Evolutionary conservation across 1,140 invertebrate species (phyloP), one percentile per base, ranked within the genome.

Genomic region (Onthophagus taurus): DNA sequence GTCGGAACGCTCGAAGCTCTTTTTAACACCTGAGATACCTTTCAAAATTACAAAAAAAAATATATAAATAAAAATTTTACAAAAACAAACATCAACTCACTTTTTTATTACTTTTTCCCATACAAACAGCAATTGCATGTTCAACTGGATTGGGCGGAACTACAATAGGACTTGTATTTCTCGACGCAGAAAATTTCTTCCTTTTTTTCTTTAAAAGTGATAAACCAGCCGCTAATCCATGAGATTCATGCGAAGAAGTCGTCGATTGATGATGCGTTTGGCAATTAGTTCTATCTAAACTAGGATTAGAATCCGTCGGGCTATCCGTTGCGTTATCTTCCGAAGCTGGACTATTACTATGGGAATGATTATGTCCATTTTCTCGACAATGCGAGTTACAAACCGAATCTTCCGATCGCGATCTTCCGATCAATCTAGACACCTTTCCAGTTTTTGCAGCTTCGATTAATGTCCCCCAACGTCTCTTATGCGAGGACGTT

Each of bases 391-490:
- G 64, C 47, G 76, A 77, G 53, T 82, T 81, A 63, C 85, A 89
- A 13, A 89, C 83, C 7, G 85, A 89, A 58, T 89, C 85, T 64
- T 89, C 84, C 1, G 84, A 88, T 54, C 76, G 67, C n/a, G 68
- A 74, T 43, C 84, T 71, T 51, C 84, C 83, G 44, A 88, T 82
- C 46, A 87, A 71, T 43, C 78, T 73, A 2, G 80, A 80, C 8
- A 85, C 81, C 54, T 79, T 74, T 24, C 81, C 83, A 31, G 77
- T 75, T 58, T 82, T 85, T n/a, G 86, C 85, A 24, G 85, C 85
- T 59, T 89, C 85, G 51, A 89, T 88, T 17, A 89, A 67, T 14
- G 84, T 88, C 30, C 84, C 81, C 81, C 80, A 83, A 52, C 77
- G 65, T 50, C 83, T 72, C 71, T 88, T 76, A 66, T 82, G 73